phyloP scores from a whole-genome alignment of 2,113 vertebrate species.

The Xiphorhynchus elegans region DNA sequence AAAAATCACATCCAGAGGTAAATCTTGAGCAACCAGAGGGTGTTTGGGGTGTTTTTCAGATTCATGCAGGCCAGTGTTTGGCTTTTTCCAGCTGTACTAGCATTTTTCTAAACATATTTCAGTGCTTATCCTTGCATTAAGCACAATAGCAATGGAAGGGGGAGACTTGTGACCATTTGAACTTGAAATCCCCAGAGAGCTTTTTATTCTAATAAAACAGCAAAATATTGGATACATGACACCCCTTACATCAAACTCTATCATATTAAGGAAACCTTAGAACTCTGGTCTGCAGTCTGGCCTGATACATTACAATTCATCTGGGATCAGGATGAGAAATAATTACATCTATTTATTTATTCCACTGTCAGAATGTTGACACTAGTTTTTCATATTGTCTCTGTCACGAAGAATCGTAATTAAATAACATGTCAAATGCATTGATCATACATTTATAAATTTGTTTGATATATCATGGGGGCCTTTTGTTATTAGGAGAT shows the following conservation, averaged over 20 bases:
- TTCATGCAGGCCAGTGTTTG: neutral
- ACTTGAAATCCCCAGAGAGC: conserved; percentile 87
- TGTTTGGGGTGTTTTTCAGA: neutral
- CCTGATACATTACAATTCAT: conserved; percentile 82
- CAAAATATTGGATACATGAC: conserved; percentile 85
- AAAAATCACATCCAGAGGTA: neutral
- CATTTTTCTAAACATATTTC: conserved; percentile 24
- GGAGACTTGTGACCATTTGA: conserved; percentile 77
- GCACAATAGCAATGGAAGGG: neutral
- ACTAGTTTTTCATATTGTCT: conserved; percentile 85
- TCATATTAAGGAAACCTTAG: conserved; percentile 94
- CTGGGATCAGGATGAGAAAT: conserved; percentile 78
- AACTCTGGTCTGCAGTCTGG: conserved; percentile 76
- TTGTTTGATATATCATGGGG: conserved; percentile 63
- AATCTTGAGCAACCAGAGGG: neutral
- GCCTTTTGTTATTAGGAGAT: conserved; percentile 71
- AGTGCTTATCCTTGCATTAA: conserved; percentile 27
- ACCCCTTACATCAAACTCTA: conserved; percentile 90
- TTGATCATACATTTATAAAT: conserved; percentile 80
- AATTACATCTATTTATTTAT: conserved; percentile 89
- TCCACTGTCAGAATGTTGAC: conserved; percentile 86
- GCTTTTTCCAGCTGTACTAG: neutral
- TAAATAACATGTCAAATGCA: conserved; percentile 81
- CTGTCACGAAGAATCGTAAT: conserved; percentile 80
- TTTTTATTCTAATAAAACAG: conserved; percentile 92